Conservation (phyloP, 2,888 invertebrate species). For the Drosophila siamana region DNA sequence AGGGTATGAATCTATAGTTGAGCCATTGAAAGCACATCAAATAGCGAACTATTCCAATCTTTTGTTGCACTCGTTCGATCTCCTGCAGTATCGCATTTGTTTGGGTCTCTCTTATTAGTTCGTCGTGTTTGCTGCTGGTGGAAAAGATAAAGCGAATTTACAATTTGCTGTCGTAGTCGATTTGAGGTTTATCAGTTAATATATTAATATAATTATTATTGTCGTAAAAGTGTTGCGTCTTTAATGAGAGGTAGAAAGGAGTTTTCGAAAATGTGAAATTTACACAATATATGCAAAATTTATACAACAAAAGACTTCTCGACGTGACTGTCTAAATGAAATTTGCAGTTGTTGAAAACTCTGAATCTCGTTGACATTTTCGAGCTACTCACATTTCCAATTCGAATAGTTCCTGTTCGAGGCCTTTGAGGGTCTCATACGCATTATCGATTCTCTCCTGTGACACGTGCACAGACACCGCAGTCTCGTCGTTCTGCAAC, state of each 20-base stretch:
- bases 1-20: not conserved
- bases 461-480: not conserved
- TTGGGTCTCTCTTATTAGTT: slow-evolving; percentile 7
- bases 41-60: slow-evolving; percentile 13
- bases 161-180: no score
- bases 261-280: no score
- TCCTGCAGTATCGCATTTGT: not conserved
- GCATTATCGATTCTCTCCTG: slow-evolving; percentile 31
- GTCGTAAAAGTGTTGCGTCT: no score
- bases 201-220: no score
- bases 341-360: no score
- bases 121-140: slow-evolving; percentile 29
- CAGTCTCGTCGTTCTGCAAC: slow-evolving; percentile 27
- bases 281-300: no score
- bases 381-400: slow-evolving; percentile 39
- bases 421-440: slow-evolving; percentile 16
- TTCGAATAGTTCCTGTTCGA: slow-evolving; percentile 27
- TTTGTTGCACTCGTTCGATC: not conserved
- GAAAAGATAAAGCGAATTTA: no score
- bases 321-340: no score
- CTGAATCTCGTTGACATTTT: no score
- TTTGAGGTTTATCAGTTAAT: no score
- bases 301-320: no score
- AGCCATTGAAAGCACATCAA: slow-evolving; percentile 7
- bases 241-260: no score